These are phyloP conservation scores for Onychomys arenicola DNA, from an alignment of 2,797 vertebrate species.

Conservation along the genomic window DNA sequence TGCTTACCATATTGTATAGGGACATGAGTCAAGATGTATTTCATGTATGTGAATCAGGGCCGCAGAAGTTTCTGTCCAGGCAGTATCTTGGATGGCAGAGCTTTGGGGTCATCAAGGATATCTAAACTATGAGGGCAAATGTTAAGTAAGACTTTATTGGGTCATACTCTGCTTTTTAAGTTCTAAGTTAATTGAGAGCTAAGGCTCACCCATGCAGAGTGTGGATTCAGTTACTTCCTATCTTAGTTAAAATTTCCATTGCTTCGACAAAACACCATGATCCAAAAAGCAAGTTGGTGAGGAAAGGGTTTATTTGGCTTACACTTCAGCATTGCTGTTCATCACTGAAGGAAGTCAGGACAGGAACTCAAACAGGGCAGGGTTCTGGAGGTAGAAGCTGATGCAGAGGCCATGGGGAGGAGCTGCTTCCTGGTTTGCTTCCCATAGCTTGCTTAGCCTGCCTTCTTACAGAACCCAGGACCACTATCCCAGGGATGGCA, in stretches of 20 bases:
- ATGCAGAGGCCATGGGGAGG: no score
- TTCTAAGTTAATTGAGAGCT: background rate
- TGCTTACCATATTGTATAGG: background rate
- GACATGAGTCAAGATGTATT: background rate
- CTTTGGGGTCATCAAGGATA: background rate
- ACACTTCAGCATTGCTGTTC: no score
- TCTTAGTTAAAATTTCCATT: no score
- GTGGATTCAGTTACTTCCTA: background rate
- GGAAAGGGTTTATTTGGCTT: no score
- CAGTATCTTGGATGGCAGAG: background rate
- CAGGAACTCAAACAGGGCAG: no score
- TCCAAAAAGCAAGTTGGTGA: no score
- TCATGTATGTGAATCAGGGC: background rate
- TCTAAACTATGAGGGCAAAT: background rate
- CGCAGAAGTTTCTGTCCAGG: background rate
- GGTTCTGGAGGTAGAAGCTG: no score
- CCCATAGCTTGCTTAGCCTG: no score
- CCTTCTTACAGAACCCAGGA: background rate
- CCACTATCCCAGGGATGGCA: background rate
- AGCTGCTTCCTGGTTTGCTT: no score
- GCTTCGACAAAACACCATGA: no score
- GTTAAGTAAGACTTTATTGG: background rate
- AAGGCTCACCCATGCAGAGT: background rate
- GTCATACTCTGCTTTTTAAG: background rate
- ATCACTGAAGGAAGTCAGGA: no score